Evolutionary conservation across 2,797 vertebrate genomes (phyloP).

Genomic region (Crenuchus spilurus): DNA sequence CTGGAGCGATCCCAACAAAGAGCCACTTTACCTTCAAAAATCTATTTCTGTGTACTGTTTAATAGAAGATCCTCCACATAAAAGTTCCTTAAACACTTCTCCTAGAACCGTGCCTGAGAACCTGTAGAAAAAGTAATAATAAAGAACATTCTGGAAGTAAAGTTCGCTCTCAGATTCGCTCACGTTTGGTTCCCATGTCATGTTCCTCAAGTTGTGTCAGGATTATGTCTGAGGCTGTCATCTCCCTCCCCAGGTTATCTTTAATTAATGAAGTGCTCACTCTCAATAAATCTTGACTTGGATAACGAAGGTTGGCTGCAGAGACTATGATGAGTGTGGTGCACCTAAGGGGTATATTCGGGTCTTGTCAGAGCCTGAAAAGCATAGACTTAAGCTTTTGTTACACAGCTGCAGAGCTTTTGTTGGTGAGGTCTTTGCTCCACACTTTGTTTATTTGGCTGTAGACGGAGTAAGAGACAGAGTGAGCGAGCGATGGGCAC

Average conservation of each 20-base stretch:
- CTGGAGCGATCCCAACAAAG: too few species aligned
- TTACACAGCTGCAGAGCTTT: background rate
- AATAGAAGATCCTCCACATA: too few species aligned
- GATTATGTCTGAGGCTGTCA: constrained; percentile 50
- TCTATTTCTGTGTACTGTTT: too few species aligned
- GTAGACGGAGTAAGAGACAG: constrained; percentile 45
- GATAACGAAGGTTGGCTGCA: constrained; percentile 49
- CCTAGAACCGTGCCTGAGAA: too few species aligned
- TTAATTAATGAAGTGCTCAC: constrained; percentile 58
- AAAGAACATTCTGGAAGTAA: background rate
- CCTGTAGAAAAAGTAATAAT: too few species aligned
- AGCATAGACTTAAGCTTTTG: constrained; percentile 1
- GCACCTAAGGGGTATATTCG: constrained; percentile 10
- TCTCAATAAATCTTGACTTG: constrained; percentile 47
- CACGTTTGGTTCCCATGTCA: background rate
- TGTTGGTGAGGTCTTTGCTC: constrained; percentile 26
- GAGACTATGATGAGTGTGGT: constrained; percentile 52
- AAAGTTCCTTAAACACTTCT: too few species aligned
- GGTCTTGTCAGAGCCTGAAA: background rate
- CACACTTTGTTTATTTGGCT: constrained; percentile 41
- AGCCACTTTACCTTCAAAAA: too few species aligned
- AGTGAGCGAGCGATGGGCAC: constrained; percentile 59
- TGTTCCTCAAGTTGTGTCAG: background rate
- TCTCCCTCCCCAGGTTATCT: constrained; percentile 42
- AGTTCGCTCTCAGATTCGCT: constrained; percentile 20